phyloP scores from a whole-genome alignment of 1,140 invertebrate genomes.

The Patella vulgata region DNA sequence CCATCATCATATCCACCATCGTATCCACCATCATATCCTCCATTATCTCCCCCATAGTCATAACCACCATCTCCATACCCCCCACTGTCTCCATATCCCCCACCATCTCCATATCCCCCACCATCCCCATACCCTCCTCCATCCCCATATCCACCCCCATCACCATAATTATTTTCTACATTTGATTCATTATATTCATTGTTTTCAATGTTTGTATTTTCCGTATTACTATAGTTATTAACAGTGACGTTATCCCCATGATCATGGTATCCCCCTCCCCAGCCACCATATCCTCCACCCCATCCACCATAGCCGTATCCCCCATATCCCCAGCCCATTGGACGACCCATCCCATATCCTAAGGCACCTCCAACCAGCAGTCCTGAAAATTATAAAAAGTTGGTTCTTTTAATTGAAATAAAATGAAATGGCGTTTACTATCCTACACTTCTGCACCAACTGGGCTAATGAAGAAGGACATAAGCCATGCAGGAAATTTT shows the following conservation, averaged over 20 bases:
- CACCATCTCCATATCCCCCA: slow-evolving; percentile 16
- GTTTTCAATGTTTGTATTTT: slow-evolving; percentile 24
- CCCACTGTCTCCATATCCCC: slow-evolving; percentile 8
- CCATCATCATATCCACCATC: slow-evolving; percentile 17
- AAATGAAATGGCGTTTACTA: no score
- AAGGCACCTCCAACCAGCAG: slow-evolving; percentile 20
- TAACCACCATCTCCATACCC: neutral
- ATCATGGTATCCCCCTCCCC: slow-evolving; percentile 16
- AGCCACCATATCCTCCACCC: slow-evolving; percentile 1
- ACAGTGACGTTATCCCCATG: slow-evolving; percentile 17
- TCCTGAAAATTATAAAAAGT: slow-evolving; percentile 16
- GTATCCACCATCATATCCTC: slow-evolving; percentile 13
- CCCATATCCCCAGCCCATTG: slow-evolving; percentile 15
- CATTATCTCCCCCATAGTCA: slow-evolving; percentile 8
- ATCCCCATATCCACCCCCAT: neutral
- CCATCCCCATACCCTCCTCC: slow-evolving; percentile 9
- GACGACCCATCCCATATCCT: slow-evolving; percentile 22
- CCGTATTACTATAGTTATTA: slow-evolving; percentile 24
- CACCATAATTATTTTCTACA: slow-evolving; percentile 15
- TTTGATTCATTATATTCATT: slow-evolving; percentile 17
- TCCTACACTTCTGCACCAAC: no score
- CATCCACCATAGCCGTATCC: slow-evolving; percentile 10
- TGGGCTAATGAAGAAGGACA: no score
- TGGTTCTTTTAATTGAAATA: neutral
- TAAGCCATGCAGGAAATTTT: neutral